A percentile compares a stretch with the other conserved stretches of the same genome.
phyloP scores from a whole-genome alignment of 2,888 invertebrate genomes.

The Caenorhabditis imperialis region DNA sequence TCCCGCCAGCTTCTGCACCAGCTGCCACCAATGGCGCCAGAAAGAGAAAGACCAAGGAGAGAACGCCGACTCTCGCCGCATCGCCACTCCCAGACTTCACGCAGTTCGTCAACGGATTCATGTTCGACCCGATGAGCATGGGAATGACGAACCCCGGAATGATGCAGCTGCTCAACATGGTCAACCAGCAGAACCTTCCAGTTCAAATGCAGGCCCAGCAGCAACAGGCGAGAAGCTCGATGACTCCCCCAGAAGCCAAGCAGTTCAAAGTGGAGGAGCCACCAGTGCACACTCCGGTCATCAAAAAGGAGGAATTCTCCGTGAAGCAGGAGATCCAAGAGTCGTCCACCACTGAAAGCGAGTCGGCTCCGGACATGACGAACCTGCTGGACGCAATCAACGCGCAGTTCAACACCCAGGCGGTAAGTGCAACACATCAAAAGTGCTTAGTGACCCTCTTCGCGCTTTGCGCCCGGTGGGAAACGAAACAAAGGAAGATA shows the following conservation, averaged over 20 bases:
- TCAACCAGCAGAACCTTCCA: conserved; percentile 36
- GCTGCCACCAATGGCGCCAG: conserved; percentile 10
- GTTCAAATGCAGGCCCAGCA: conserved; percentile 4
- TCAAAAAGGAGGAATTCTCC: conserved; percentile 7
- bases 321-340: not conserved
- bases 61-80: conserved; percentile 19
- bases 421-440: conserved; percentile 35
- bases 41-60: conserved; percentile 31
- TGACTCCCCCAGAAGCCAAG: conserved; percentile 19
- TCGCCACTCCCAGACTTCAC: conserved; percentile 42
- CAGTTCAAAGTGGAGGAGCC: conserved; percentile 20
- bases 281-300: not conserved
- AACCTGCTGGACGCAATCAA: conserved; percentile 31
- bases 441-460: conserved; percentile 19
- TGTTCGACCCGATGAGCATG: conserved; percentile 34
- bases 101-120: conserved; percentile 35
- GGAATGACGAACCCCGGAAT: conserved; percentile 16
- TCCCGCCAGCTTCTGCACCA: not conserved
- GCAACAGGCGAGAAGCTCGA: not conserved
- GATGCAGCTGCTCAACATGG: conserved; percentile 47
- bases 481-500: conserved; percentile 29
- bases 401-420: conserved; percentile 24
- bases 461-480: not conserved
- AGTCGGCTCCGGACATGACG: not conserved
- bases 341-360: not conserved